Base-by-base conservation (phyloP, 2,888 invertebrate genomes). In the Poecilus cupreus region DNA sequence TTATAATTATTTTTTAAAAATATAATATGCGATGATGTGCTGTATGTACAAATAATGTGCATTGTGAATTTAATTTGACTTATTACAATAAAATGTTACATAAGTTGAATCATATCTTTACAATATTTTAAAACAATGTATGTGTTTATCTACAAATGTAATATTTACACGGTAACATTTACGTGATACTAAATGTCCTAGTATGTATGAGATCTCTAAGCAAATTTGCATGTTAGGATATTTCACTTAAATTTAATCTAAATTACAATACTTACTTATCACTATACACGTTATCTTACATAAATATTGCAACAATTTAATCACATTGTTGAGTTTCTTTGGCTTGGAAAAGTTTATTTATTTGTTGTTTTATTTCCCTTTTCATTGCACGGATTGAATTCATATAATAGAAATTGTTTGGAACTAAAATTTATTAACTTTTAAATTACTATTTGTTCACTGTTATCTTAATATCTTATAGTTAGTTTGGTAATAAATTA, bases 301-400 rank as follows among this genome's bases (percentile, higher is more conserved):
- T 86, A 87, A 86, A 87, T 88, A 88, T 87, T 87, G 87, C 87
- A 87, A 86, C 87, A 86, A 85, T 86, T 83, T 84, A 87, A 87
- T 87, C 87, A 87, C 87, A 87, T 86, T 77, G 54, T 68, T 24
- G 18, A 20, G 26, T 68, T 64, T 78, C 78, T 79, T 79, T 79
- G 78, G 78, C 20, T 79, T 79, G 0, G 6, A n/a, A 39, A 22
- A 54, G 26, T 11, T 54, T 16, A 49, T 20, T 4, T 2, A 64
- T 54, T 54, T 54, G 18, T 60, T 60, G 1, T 60, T 24, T 22
- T 60, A 22, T 60, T 60, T 68, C 24, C 46, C 22, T 60, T 60
- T 68, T 39, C 46, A 60, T 60, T 60, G 60, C 60, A 60, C 60
- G 32, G 4, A 20, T 8, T 11, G 13, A 18, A 54, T 49, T 49